Conservation (phyloP, 2,113 vertebrate species). For the Calonectris borealis region DNA sequence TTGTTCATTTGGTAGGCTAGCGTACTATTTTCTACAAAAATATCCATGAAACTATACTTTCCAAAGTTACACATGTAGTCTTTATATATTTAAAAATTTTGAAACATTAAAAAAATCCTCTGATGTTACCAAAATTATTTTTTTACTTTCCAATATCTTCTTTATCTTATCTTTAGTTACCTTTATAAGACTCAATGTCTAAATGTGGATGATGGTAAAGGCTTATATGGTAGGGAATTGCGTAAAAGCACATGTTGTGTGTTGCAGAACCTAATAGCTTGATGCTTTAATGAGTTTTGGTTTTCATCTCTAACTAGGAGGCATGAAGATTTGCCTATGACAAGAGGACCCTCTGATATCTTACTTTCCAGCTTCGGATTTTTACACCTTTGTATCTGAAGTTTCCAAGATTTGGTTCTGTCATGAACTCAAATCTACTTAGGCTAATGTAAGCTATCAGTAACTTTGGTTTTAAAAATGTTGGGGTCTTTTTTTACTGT, state of each 20-base stretch:
- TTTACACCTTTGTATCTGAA: neutral
- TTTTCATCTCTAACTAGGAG: neutral
- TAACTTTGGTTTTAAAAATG: neutral
- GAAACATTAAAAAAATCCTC: neutral
- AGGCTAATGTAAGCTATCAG: neutral
- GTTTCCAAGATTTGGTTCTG: neutral
- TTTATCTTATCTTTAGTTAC: neutral
- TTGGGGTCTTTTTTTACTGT: neutral
- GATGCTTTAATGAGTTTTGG: neutral
- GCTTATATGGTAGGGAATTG: neutral
- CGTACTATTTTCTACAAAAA: neutral
- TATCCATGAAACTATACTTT: neutral
- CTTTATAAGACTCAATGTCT: neutral
- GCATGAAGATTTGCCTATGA: neutral
- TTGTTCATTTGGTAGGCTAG: neutral
- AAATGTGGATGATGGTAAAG: neutral
- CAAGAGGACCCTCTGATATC: neutral
- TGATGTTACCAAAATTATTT: neutral
- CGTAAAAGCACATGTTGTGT: neutral
- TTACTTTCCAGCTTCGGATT: neutral
- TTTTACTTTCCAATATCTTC: neutral
- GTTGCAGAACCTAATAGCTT: neutral
- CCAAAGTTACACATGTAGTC: neutral
- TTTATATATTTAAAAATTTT: neutral
- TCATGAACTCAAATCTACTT: neutral